phyloP scores from a whole-genome alignment of 2,113 vertebrate genomes.

The Ptyas mucosa region DNA sequence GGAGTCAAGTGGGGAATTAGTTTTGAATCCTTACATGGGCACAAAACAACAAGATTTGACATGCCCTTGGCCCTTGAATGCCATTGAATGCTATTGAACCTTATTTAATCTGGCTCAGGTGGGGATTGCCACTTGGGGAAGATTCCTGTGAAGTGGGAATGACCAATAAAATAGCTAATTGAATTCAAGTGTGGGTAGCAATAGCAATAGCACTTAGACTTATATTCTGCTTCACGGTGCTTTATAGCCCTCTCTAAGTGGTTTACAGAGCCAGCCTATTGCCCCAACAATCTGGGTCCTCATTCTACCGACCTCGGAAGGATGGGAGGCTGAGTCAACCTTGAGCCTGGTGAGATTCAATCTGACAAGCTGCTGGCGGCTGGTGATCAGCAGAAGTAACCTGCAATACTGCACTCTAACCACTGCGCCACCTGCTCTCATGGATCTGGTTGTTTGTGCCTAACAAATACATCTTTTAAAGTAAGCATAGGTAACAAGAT shows the following conservation, averaged over 20 bases:
- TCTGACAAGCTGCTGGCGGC: no score
- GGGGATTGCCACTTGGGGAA: neutral
- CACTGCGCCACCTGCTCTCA: no score
- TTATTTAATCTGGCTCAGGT: neutral
- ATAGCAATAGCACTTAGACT: no score
- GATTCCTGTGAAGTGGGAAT: neutral
- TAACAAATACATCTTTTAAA: neutral
- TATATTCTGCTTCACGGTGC: no score
- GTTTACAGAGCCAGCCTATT: no score
- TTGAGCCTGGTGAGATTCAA: no score
- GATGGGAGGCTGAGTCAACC: no score
- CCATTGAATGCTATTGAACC: neutral
- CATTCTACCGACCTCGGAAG: no score
- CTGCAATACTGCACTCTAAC: no score
- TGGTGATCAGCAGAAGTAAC: no score
- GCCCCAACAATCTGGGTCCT: no score
- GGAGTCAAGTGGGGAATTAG: neutral
- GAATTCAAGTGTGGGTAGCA: neutral
- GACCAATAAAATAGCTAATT: neutral
- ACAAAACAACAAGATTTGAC: neutral
- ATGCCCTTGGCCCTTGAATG: neutral
- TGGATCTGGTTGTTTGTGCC: neutral
- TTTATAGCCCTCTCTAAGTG: no score
- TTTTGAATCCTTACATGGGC: neutral
- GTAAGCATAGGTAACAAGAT: neutral